Percentiles rank a stretch among this genome's conserved stretches.
Conservation (phyloP, 2,797 vertebrate species). For the Buphagus erythrorhynchus region DNA sequence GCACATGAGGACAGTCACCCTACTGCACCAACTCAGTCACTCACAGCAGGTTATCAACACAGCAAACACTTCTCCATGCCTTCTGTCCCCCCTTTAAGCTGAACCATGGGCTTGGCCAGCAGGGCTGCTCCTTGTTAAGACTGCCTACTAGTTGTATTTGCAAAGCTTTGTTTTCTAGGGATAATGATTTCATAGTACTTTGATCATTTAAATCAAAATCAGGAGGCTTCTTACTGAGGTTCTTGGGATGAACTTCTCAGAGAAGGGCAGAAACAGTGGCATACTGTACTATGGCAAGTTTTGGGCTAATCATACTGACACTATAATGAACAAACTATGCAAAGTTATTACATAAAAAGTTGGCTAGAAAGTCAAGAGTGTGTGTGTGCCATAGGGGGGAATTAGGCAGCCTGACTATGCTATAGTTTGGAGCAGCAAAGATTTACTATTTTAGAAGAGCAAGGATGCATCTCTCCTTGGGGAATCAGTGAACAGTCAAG, state of each 20-base stretch:
- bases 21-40: background rate
- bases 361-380: background rate
- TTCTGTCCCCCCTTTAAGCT: background rate
- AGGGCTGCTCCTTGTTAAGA: background rate
- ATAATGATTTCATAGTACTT: background rate
- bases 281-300: background rate
- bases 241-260: background rate
- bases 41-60: background rate
- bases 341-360: background rate
- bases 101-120: background rate
- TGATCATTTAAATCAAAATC: background rate
- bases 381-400: fast-evolving
- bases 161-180: background rate
- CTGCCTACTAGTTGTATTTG: background rate
- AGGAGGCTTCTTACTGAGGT: background rate
- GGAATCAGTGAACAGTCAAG: background rate
- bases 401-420: background rate
- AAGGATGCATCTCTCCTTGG: background rate
- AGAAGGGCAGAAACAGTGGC: background rate
- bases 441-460: background rate
- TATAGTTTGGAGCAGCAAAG: background rate
- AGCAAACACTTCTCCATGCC: background rate
- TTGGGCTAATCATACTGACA: background rate
- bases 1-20: background rate
- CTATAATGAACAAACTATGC: background rate